Base-by-base conservation (phyloP, 2,888 invertebrate species). In the Chalcosyrphus nemorum region DNA sequence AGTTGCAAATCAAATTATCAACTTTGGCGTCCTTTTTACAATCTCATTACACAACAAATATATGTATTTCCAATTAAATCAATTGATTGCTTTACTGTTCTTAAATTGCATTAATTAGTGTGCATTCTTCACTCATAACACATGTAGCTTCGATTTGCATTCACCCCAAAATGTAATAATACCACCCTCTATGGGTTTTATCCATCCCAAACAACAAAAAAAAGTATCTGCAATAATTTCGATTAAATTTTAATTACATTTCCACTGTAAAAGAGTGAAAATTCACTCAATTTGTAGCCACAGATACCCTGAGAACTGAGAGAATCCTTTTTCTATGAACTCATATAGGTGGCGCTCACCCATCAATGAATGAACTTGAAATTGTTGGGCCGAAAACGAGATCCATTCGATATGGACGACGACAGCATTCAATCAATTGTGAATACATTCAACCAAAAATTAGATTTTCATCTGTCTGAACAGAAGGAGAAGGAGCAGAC, bases 241-340 rank as follows among this genome's bases (percentile, higher is more conserved):
- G 66, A 85, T 85, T 85, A 81, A 81, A 59, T 81, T 81, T 85
- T 81, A 81, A 85, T 85, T 81, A 71, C 66, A 76, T 76, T 85
- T 71, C 13, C 71, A 13, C 5, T 27, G 21, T 47, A 57, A 27
- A 75, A 32, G 47, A 61, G 54, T 57, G 52, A 70, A 70, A 75
- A 71, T 54, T 71, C 59, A 63, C 32, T 75, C 27, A 74, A 52
- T 41, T 68, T 27, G 35, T 52, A 45, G 52, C 43, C 43, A 11
- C 63, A 65, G 59, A 52, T 74, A 59, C 72, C 68, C 15, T 43
- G 9, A 24, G 24, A 15, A 59, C 72, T 68, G n/a, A 29, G 9
- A 24, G 24, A 15, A 35, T 50, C 66, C 27, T 1, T 47, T 19
- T 19, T 24, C 15, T n/a, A n/a, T n/a, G n/a, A n/a, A n/a, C n/a